phyloP scores from a whole-genome alignment of 2,888 invertebrate species.

The Drosophila multiciliata region DNA sequence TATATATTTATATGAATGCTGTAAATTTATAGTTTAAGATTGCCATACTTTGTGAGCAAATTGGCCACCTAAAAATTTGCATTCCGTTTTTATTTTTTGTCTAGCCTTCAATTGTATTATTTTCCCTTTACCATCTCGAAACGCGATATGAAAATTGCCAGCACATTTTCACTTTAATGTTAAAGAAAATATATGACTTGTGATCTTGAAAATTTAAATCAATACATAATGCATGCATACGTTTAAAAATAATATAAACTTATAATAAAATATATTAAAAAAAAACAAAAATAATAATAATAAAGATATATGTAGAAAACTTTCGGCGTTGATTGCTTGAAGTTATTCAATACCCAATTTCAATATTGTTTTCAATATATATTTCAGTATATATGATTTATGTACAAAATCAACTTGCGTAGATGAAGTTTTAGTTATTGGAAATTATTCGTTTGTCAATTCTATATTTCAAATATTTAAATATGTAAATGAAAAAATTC shows the following conservation, averaged over 20 bases:
- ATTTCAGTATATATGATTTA: background rate
- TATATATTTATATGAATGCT: background rate
- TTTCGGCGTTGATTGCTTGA: conserved; percentile 75
- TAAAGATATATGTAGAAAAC: conserved; percentile 50
- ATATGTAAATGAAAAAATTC: background rate
- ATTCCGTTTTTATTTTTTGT: conserved; percentile 14
- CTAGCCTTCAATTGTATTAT: conserved; percentile 23
- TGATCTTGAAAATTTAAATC: conserved; percentile 76
- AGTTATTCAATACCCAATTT: conserved; percentile 54
- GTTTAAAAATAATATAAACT: conserved; percentile 69
- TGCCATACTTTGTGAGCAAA: conserved; percentile 12
- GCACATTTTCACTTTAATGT: conserved; percentile 44
- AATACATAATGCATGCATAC: conserved; percentile 67
- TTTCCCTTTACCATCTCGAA: conserved; percentile 17
- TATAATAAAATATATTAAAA: conserved; percentile 39
- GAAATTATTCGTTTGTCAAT: background rate
- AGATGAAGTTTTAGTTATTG: background rate
- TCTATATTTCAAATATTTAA: background rate
- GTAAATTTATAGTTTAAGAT: background rate
- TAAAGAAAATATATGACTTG: conserved; percentile 75
- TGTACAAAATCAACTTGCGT: background rate
- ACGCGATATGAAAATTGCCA: conserved; percentile 50
- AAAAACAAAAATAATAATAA: conserved; percentile 56
- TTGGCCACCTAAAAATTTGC: background rate
- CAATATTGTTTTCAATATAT: conserved; percentile 19